Percentiles rank a stretch among this genome's conserved stretches.
Conservation (phyloP, 1,140 invertebrate species). For the Drosophila pruinosa region DNA sequence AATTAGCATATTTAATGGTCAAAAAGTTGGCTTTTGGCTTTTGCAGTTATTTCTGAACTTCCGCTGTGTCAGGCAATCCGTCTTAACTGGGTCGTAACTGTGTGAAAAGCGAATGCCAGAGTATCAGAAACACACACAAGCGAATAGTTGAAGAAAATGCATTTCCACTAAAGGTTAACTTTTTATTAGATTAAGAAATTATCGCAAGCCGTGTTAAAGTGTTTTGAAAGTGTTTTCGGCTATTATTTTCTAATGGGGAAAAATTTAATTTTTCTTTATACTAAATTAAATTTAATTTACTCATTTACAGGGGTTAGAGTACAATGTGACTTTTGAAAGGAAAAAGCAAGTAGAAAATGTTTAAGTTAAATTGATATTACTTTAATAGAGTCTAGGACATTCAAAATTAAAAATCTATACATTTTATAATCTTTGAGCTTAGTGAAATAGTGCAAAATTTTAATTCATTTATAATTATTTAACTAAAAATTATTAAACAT, state of each 20-base stretch:
- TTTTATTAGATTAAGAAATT: constrained; percentile 18
- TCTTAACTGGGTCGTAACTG: constrained; percentile 25
- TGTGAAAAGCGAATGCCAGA: constrained; percentile 15
- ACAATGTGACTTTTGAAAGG: too few relatives aligned
- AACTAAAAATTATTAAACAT: too few relatives aligned
- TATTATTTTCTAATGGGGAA: neutral
- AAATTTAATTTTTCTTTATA: too few relatives aligned
- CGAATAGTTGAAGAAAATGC: neutral
- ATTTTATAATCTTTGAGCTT: too few relatives aligned
- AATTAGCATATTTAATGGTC: constrained; percentile 41
- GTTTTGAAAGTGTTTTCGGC: neutral
- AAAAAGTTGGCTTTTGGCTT: constrained; percentile 19
- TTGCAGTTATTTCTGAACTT: constrained; percentile 31
- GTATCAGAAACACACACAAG: neutral
- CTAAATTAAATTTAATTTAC: too few relatives aligned
- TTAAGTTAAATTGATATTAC: too few relatives aligned
- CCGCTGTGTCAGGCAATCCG: constrained; percentile 23
- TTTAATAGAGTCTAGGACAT: too few relatives aligned
- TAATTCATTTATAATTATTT: too few relatives aligned
- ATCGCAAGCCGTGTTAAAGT: neutral
- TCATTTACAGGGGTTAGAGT: too few relatives aligned
- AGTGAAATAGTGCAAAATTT: too few relatives aligned
- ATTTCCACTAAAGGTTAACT: neutral
- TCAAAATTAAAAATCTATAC: too few relatives aligned
- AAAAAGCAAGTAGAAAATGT: too few relatives aligned